Base-by-base conservation (phyloP, 2,888 invertebrate species). In the Drosophila ustulata region DNA sequence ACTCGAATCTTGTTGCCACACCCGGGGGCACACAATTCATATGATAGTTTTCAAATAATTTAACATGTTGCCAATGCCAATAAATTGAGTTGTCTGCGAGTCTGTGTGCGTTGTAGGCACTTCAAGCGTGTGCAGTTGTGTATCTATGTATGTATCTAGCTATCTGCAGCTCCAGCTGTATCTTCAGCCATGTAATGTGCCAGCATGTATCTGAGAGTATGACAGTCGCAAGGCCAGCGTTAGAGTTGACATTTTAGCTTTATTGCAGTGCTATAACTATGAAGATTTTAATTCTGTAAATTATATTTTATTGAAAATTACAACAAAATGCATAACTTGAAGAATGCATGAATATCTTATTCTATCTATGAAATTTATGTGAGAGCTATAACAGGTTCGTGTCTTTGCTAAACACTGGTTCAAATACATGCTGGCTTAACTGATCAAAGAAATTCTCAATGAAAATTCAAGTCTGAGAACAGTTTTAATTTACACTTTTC, bases 81-180 rank as follows among this genome's bases (percentile, higher is more conserved):
- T 80, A 80, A 86, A 82, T 86, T 86, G 78, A 82, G 83, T 86
- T 87, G 78, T 80, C 81, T 57, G 18, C 55, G 57, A 30, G 7
- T 30, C 1, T 18, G 18, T 18, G 18, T 18, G 18, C 18, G 18
- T 41, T 7, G 13, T 63, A 53, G 58, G 50, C 63, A 61, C 3
- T 37, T 13, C 43, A 49, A 43, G 55, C 55, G 32, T 57, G 53
- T 61, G 53, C 71, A 56, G 45, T 37, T 47, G 46, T 53, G 32
- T 53, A 39, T 49, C 47, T 49, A 45, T 47, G 34, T 53, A 25
- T 50, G 30, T 39, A 39, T 49, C 25, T 23, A 49, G 30, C 28
- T 49, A 53, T 13, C 28, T 49, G 11, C 49, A 49, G 26, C 25
- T 37, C 8, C 9, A 47, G 47, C 39, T 49, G 5, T 30, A 50